Percentiles rank a stretch among this genome's conserved stretches.
Conservation (phyloP, 2,113 vertebrate genomes). For the Orthonyx spaldingii region DNA sequence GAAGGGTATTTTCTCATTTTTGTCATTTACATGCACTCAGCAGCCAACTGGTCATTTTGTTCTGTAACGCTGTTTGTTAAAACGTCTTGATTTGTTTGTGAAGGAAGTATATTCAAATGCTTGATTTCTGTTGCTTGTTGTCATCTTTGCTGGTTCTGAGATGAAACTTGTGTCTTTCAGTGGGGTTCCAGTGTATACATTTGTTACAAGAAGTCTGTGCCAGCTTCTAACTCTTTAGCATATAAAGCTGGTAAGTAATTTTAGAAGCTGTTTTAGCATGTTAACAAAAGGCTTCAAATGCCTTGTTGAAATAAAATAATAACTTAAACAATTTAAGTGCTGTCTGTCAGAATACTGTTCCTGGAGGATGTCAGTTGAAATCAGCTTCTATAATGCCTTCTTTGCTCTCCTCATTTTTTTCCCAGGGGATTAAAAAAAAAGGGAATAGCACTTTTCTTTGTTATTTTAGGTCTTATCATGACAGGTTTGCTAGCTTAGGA, state of each 20-base stretch:
- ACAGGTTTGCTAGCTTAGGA: not conserved
- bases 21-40: not conserved
- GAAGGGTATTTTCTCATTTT: not conserved
- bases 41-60: not conserved
- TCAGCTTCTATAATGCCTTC: not conserved
- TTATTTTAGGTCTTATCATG: not conserved
- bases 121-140: not conserved
- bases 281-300: not conserved
- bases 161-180: constrained; percentile 72
- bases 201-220: constrained; percentile 98
- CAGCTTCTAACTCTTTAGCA: constrained; percentile 91
- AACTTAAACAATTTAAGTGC: not conserved
- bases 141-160: not conserved
- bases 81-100: not conserved
- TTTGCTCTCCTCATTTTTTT: not conserved
- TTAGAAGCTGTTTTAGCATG: not conserved
- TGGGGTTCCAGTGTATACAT: constrained; percentile 97
- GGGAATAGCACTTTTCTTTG: not conserved
- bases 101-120: not conserved
- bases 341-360: not conserved
- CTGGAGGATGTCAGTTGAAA: not conserved
- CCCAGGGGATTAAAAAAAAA: too few species aligned
- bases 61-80: not conserved
- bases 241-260: constrained; percentile 93
- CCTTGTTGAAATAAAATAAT: not conserved